Evolutionary conservation across 2,888 invertebrate species (phyloP).

Genomic region (Rotaria magnacalcarata): DNA sequence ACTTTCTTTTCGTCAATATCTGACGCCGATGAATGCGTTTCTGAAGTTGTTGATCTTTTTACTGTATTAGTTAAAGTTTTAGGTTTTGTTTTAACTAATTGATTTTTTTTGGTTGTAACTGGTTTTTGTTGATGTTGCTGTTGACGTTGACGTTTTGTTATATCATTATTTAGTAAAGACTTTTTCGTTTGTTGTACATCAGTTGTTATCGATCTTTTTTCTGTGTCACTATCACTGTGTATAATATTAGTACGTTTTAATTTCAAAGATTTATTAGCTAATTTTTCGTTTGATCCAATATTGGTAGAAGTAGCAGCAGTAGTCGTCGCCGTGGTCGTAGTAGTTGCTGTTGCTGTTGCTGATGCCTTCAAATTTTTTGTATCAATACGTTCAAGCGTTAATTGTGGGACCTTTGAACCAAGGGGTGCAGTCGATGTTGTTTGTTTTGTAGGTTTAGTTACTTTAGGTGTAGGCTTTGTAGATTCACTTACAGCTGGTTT

Average conservation of each 20-base stretch:
- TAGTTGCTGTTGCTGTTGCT: too few relatives aligned
- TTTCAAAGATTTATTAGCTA: neutral
- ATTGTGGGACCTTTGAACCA: constrained; percentile 22
- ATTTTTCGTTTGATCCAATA: neutral
- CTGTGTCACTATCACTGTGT: neutral
- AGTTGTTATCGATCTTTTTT: neutral
- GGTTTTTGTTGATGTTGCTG: neutral
- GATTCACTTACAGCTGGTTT: neutral
- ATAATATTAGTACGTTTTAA: neutral
- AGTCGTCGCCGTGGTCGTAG: too few relatives aligned
- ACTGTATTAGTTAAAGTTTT: neutral
- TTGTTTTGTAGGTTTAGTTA: neutral
- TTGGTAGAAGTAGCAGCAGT: too few relatives aligned
- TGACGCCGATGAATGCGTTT: neutral
- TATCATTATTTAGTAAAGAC: neutral
- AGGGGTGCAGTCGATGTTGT: neutral
- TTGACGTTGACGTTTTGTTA: neutral
- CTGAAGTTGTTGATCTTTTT: neutral
- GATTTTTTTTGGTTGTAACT: neutral
- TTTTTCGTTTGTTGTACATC: constrained; percentile 1
- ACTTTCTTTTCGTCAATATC: neutral
- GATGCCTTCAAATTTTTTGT: neutral
- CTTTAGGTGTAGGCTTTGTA: neutral
- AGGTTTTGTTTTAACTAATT: neutral
- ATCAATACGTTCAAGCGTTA: constrained; percentile 17